Evolutionary conservation across 2,888 invertebrate genomes (phyloP), one percentile per base, ranked within the genome.

Genomic region (Rotaria sp.): DNA sequence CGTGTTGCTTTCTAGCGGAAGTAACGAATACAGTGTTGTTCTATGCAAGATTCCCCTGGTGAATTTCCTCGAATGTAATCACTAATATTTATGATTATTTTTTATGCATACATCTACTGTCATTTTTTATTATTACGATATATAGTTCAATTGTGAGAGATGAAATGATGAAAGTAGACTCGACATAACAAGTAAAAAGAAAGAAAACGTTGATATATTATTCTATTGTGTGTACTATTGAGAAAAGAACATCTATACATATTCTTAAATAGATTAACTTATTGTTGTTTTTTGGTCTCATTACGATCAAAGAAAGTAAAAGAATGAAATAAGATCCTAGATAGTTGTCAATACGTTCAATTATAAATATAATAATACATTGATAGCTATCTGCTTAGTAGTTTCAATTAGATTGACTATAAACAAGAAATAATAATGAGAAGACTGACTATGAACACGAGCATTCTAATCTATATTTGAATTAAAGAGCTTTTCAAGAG

Each of bases 21-120:
- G 35, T 67, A 67, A 67, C 67, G 67, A 35, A 35, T 21, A 35
- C 13, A 67, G 35, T 67, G 35, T 67, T 35, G 21, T 67, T 67
- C 13, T 35, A 21, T 35, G 67, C 5, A 59, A 50, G 67, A 67
- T 67, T 67, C 67, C 67, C 67, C 67, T 21, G 21, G 67, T 67
- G 67, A 35, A 26, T 35, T 67, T 67, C 67, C 67, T 67, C 67
- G 15, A 67, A 67, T 21, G 35, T 67, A 67, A 35, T 67, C 67
- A 30, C 35, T 67, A 67, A 67, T 67, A 67, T 67, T 67, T 67
- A 38, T 67, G 67, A 67, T 67, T 67, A 67, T 67, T 67, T 67
- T 35, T 18, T 67, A 67, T 67, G 5, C 67, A 67, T 30, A 67
- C 35, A 67, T 35, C 21, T 11, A 67, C 35, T 67, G 67, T 35